phyloP scores from a whole-genome alignment of 2,888 invertebrate genomes.

The Andrena marginata region DNA sequence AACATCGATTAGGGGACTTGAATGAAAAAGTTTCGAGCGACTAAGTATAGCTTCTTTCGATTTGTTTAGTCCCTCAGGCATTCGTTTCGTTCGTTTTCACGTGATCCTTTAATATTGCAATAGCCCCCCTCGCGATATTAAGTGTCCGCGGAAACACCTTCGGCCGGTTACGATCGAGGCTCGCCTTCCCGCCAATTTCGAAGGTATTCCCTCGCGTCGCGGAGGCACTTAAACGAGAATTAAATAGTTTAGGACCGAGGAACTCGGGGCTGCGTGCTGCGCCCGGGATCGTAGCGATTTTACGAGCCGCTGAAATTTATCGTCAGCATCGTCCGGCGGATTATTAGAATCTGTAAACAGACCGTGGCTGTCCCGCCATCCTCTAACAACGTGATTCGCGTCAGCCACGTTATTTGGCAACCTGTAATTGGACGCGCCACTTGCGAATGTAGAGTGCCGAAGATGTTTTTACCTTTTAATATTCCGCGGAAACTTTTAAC shows the following conservation, averaged over 20 bases:
- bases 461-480: not conserved
- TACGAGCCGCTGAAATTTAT: slow-evolving; percentile 78
- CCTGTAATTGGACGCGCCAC: slow-evolving; percentile 53
- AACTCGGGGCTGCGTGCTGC: slow-evolving; percentile 49
- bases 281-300: slow-evolving; percentile 66
- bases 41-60: no score
- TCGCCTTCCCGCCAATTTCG: slow-evolving; percentile 22
- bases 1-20: not conserved
- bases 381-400: not conserved
- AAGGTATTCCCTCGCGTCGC: slow-evolving; percentile 30
- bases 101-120: slow-evolving; percentile 9
- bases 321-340: slow-evolving; percentile 74
- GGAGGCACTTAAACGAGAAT: slow-evolving; percentile 32
- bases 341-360: slow-evolving; percentile 79
- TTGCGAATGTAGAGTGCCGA: no score
- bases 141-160: slow-evolving; percentile 25
- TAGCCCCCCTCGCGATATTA: slow-evolving; percentile 7
- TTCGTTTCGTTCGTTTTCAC: not conserved
- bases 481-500: no score
- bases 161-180: slow-evolving; percentile 15
- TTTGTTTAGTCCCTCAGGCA: no score
- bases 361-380: slow-evolving; percentile 38
- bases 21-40: no score
- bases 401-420: slow-evolving; percentile 55
- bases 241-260: slow-evolving; percentile 35